Conservation (phyloP, 2,888 invertebrate genomes). For the Yponomeuta evonymella region DNA sequence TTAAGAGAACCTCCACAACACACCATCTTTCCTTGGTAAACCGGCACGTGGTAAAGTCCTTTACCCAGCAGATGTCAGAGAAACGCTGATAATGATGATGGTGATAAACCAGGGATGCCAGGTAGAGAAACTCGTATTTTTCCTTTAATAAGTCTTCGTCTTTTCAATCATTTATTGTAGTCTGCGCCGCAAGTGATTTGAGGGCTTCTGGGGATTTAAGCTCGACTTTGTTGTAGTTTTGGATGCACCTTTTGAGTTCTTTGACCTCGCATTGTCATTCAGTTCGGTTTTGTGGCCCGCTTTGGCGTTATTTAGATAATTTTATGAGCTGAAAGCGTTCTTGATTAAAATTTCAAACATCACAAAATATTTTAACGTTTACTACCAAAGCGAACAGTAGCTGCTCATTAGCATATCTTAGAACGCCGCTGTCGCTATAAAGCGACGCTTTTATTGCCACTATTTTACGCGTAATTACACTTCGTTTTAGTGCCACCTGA, state of each 20-base stretch:
- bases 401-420: constrained; percentile 15
- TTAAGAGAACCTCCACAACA: too few relatives aligned
- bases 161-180: neutral
- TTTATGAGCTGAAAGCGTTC: neutral
- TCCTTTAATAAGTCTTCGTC: neutral
- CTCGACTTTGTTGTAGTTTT: neutral
- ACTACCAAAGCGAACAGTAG: constrained; percentile 7
- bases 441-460: constrained; percentile 25
- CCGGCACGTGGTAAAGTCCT: too few relatives aligned
- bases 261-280: neutral
- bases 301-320: neutral
- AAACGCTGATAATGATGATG: too few relatives aligned
- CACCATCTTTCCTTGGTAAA: too few relatives aligned
- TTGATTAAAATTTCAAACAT: neutral
- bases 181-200: neutral
- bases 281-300: neutral
- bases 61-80: too few relatives aligned
- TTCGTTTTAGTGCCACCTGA: constrained; percentile 13
- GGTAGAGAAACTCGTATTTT: too few relatives aligned
- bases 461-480: constrained; percentile 28
- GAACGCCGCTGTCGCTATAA: constrained; percentile 21
- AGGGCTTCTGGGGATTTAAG: neutral
- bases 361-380: too few relatives aligned
- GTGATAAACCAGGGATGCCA: too few relatives aligned
- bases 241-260: neutral